phyloP scores from a whole-genome alignment of 2,888 invertebrate species.

The Stenodera caucasica region DNA sequence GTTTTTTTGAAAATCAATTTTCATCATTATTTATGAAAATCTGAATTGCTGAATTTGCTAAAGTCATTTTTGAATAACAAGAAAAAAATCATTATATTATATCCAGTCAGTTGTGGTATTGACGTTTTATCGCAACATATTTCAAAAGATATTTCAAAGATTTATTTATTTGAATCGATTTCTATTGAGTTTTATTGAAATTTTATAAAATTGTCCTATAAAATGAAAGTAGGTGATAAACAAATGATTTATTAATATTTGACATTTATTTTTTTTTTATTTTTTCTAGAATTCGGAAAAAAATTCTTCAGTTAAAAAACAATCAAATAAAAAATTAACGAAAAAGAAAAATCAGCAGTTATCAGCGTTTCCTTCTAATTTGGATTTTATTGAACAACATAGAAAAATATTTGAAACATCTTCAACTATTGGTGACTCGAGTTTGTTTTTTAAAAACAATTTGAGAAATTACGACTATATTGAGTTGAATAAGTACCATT shows the following conservation, averaged over 20 bases:
- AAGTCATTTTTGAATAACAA: too few species aligned
- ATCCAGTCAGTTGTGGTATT: too few species aligned
- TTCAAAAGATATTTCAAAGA: too few species aligned
- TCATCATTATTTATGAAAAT: too few species aligned
- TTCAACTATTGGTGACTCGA: conserved; percentile 44
- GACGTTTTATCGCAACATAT: too few species aligned
- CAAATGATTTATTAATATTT: conserved; percentile 23
- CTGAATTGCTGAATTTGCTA: too few species aligned
- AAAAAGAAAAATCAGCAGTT: conserved; percentile 13
- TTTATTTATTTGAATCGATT: too few species aligned
- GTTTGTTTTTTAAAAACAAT: conserved; percentile 46
- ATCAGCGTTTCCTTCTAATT: conserved; percentile 10
- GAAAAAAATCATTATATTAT: too few species aligned
- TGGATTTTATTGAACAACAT: conserved; percentile 37
- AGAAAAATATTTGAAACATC: conserved; percentile 37
- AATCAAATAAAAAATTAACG: conserved; percentile 4
- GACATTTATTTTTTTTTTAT: conserved; percentile 19
- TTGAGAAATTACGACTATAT: conserved; percentile 48
- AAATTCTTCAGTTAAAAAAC: conserved; percentile 7
- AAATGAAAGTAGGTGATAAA: conserved; percentile 25
- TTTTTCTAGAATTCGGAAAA: conserved; percentile 1
- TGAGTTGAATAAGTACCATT: conserved; percentile 37
- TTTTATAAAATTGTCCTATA: background rate
- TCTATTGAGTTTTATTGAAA: too few species aligned
- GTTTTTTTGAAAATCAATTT: too few species aligned